Evolutionary conservation across 2,888 invertebrate genomes (phyloP).

Genomic region (Orthosia gracilis): DNA sequence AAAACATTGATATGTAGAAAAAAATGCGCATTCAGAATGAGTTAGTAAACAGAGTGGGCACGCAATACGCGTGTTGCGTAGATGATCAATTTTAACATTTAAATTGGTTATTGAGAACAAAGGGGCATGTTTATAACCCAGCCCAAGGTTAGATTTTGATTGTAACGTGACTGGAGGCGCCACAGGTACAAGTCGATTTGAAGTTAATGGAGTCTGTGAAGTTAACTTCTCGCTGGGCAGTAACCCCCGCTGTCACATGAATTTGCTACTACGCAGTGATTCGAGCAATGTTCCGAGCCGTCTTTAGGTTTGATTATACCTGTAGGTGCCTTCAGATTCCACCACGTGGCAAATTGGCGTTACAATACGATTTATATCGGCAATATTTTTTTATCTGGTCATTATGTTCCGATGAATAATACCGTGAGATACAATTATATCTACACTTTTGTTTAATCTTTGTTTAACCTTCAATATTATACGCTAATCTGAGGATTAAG

Average conservation of each 20-base stretch:
- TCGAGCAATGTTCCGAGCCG: too few species aligned
- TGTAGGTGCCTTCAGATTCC: constrained; percentile 47
- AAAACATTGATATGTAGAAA: constrained; percentile 80
- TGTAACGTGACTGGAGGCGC: constrained; percentile 52
- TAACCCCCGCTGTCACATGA: too few species aligned
- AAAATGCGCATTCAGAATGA: constrained; percentile 78
- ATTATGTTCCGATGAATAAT: constrained; percentile 57
- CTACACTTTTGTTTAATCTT: constrained; percentile 45
- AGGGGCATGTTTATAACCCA: constrained; percentile 63
- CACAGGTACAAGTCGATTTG: constrained; percentile 21
- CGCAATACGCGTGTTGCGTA: constrained; percentile 72
- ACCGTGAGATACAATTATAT: constrained; percentile 57
- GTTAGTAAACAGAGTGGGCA: constrained; percentile 79
- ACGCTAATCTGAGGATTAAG: constrained; percentile 26
- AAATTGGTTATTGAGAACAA: constrained; percentile 71
- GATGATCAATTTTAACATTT: constrained; percentile 71
- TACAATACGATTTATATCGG: constrained; percentile 58
- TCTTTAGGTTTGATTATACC: too few species aligned
- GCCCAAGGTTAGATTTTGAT: constrained; percentile 67
- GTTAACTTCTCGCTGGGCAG: too few species aligned
- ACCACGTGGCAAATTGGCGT: constrained; percentile 65
- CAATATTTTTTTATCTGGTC: constrained; percentile 57
- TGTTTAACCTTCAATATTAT: constrained; percentile 35
- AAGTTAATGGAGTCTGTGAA: too few species aligned
- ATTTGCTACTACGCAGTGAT: too few species aligned